A percentile compares a stretch with the other conserved stretches of the same genome.
Conservation (phyloP, 2,797 vertebrate species). For the Rousettus madagascariensis region DNA sequence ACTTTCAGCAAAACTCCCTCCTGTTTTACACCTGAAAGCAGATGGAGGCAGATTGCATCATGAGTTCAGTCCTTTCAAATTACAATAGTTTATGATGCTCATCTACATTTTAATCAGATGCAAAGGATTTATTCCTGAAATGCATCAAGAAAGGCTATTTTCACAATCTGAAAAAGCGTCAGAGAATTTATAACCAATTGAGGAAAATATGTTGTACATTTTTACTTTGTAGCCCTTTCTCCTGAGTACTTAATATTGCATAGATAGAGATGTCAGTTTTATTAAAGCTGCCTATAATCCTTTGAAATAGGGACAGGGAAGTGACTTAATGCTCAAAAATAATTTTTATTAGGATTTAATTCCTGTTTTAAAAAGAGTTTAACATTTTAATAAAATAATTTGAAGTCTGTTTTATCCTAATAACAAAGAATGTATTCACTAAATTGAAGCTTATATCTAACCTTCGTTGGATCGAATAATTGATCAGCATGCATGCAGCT, state of each 20-base stretch:
- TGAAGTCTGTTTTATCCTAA: not conserved
- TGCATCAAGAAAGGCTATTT: conserved; percentile 76
- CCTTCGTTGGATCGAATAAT: conserved; percentile 15
- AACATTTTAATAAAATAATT: not conserved
- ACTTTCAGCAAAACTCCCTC: conserved; percentile 64
- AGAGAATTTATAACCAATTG: conserved; percentile 74
- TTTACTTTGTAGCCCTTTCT: conserved; percentile 68
- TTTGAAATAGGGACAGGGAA: conserved; percentile 43
- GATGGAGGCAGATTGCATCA: conserved; percentile 77
- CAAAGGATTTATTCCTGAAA: conserved; percentile 79
- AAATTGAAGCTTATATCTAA: not conserved
- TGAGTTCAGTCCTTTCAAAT: conserved; percentile 78
- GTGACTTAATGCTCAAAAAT: conserved; percentile 33
- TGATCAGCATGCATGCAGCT: not conserved
- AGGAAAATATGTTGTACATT: conserved; percentile 75
- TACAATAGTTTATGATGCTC: conserved; percentile 79
- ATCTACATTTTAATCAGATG: conserved; percentile 84
- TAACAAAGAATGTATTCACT: not conserved
- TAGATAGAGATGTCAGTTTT: conserved; percentile 52
- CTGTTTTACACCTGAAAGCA: conserved; percentile 78
- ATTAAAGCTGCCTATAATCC: conserved; percentile 52
- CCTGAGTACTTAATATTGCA: conserved; percentile 27
- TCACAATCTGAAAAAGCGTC: conserved; percentile 75
- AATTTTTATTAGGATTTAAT: conserved; percentile 63
- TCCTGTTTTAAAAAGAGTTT: not conserved